A percentile compares a stretch with the other conserved stretches of the same genome.
Conservation (phyloP, 2,113 vertebrate genomes). For the Phyllostomus hastatus region DNA sequence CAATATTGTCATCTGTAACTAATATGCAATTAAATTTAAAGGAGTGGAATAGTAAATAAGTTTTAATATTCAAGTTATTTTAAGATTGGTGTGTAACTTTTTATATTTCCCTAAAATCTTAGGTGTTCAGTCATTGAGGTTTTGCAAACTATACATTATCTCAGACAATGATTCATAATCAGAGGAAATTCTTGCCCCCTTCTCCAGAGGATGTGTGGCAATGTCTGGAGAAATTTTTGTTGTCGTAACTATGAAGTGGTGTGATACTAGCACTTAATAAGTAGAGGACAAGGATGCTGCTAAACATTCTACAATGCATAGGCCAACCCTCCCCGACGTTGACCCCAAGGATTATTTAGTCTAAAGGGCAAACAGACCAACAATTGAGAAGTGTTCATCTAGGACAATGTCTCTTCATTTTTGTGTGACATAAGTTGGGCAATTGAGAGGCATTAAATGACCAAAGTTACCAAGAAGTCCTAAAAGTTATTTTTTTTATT, state of each 20-base stretch:
- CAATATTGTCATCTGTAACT: not conserved
- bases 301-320: not conserved
- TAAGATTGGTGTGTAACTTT: conserved; percentile 31
- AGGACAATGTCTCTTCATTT: not conserved
- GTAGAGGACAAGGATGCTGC: not conserved
- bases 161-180: not conserved
- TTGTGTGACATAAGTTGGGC: not conserved
- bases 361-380: not conserved
- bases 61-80: not conserved
- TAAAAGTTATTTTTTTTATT: not conserved
- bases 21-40: not conserved
- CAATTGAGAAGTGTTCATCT: not conserved
- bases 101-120: not conserved
- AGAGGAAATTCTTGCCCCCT: not conserved
- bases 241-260: not conserved
- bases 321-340: not conserved
- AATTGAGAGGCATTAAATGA: not conserved
- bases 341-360: not conserved
- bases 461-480: not conserved
- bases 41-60: not conserved
- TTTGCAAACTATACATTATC: not conserved
- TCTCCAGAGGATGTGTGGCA: not conserved
- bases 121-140: not conserved
- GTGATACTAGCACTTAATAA: not conserved
- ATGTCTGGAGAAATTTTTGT: not conserved